A percentile compares a stretch with the other conserved stretches of the same genome.
Evolutionary conservation across 2,888 invertebrate genomes (phyloP).

Genomic region (Eristalis arbustorum): DNA sequence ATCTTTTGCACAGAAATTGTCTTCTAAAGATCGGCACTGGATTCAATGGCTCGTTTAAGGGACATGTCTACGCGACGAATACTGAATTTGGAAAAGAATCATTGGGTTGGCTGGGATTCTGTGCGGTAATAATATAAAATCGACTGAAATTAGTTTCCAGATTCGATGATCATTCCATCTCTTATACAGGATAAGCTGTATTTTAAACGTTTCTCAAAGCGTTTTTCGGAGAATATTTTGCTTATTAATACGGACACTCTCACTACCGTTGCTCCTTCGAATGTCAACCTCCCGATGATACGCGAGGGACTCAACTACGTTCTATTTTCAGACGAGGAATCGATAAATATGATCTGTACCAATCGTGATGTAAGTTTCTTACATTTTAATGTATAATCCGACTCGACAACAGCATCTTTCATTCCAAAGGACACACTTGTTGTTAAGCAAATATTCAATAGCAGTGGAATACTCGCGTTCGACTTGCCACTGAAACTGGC

Average conservation of each 20-base stretch:
- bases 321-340: constrained; percentile 89
- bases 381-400: not conserved
- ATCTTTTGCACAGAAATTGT: constrained; percentile 91
- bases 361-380: constrained; percentile 86
- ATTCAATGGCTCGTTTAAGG: constrained; percentile 94
- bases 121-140: constrained; percentile 84
- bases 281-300: constrained; percentile 76
- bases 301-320: constrained; percentile 79
- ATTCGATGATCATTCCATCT: not conserved
- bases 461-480: constrained; percentile 76
- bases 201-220: constrained; percentile 84
- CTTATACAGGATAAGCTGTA: constrained; percentile 88
- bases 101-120: constrained; percentile 92
- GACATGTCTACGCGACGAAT: constrained; percentile 92
- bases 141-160: constrained; percentile 25
- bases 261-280: constrained; percentile 80
- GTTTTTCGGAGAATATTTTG: constrained; percentile 80
- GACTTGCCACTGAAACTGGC: constrained; percentile 89
- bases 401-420: constrained; percentile 19
- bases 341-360: constrained; percentile 88
- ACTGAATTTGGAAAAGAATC: constrained; percentile 90
- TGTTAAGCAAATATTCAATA: constrained; percentile 85
- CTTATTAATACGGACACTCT: constrained; percentile 81
- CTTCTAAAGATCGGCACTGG: constrained; percentile 97
- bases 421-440: constrained; percentile 87